Base-by-base conservation (phyloP, 2,888 invertebrate species). In the Nineta flava region DNA sequence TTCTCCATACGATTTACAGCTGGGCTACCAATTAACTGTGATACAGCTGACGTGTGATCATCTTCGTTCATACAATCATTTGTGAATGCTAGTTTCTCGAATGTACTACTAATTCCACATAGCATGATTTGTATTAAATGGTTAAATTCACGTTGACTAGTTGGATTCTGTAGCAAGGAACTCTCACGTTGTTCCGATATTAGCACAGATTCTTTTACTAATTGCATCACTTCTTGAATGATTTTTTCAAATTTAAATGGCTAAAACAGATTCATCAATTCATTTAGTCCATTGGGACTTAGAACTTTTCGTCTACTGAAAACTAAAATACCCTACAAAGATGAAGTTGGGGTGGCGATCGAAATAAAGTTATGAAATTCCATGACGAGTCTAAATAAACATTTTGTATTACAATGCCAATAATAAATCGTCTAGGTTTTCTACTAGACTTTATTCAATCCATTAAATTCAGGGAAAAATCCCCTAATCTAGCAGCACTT, bases 181-280 rank as follows among this genome's bases (percentile, higher is more conserved):
- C 68, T 67, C 66, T 83, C 86, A 55, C 81, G 74, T 10, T 76
- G 74, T 57, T 83, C 86, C 43, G 79, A 77, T 54, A 77, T 76
- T 47, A 87, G 73, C 46, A 84, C 79, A 0, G 83, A 79, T 57
- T 84, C 83, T 55, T 76, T 74, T 5, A 78, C 75, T 44, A 76
- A 69, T 66, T 82, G 72, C n/a, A 86, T 68, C 1, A 83, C 80
- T 58, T 86, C 85, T 57, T 77, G 73, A 3, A 88, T 75, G 54
- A 83, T 73, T 56, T 78, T 75, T 62, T 87, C 83, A 60, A 87
- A 81, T 51, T 81, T 68, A 4, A 77, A 73, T 5, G 88, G 87
- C 74, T 85, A 52, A 52, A 68, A 58, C 19, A 19, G 5, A 19
- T 19, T 19, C 19, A 19, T 35, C 34, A 38, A 48, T 50, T 47